These are phyloP conservation scores for Lipophrys pholis DNA, from an alignment of 2,113 vertebrate species.

Conservation along the genomic window DNA sequence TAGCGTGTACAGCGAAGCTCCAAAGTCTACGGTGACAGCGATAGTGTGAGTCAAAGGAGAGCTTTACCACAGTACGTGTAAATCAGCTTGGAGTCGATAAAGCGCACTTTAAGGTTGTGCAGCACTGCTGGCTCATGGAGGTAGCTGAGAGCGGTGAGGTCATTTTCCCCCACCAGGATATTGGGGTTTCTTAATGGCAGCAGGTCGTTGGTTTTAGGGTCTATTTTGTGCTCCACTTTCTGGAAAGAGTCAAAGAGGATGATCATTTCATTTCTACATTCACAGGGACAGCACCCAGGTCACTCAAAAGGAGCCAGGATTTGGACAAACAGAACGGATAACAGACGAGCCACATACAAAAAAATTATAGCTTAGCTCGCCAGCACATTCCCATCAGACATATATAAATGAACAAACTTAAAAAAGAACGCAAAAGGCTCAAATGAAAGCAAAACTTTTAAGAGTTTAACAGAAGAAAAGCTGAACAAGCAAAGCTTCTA, in stretches of 20 bases:
- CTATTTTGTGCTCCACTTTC: conserved; percentile 88
- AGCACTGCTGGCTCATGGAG: conserved; percentile 96
- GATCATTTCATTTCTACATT: too few relatives aligned
- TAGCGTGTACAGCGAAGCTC: conserved; percentile 46
- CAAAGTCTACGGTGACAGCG: conserved; percentile 77
- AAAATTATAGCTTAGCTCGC: too few relatives aligned
- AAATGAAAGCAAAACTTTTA: too few relatives aligned
- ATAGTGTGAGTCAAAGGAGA: conserved; percentile 60
- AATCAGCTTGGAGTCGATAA: conserved; percentile 94
- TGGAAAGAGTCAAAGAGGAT: conserved; percentile 54
- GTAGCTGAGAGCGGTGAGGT: conserved; percentile 96
- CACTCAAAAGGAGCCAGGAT: too few relatives aligned
- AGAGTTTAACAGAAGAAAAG: background rate
- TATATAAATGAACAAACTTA: too few relatives aligned
- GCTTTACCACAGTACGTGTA: conserved; percentile 98
- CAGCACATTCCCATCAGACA: too few relatives aligned
- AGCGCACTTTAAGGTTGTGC: conserved; percentile 96
- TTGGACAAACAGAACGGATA: too few relatives aligned
- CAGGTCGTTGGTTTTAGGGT: conserved; percentile 83
- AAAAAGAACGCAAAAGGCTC: too few relatives aligned
- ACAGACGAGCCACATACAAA: too few relatives aligned
- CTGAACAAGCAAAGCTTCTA: background rate
- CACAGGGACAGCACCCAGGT: too few relatives aligned
- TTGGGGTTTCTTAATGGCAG: conserved; percentile 94
- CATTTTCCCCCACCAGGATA: conserved; percentile 96